Conservation (phyloP, 1,140 invertebrate species). For the Drosophila carrolli region DNA sequence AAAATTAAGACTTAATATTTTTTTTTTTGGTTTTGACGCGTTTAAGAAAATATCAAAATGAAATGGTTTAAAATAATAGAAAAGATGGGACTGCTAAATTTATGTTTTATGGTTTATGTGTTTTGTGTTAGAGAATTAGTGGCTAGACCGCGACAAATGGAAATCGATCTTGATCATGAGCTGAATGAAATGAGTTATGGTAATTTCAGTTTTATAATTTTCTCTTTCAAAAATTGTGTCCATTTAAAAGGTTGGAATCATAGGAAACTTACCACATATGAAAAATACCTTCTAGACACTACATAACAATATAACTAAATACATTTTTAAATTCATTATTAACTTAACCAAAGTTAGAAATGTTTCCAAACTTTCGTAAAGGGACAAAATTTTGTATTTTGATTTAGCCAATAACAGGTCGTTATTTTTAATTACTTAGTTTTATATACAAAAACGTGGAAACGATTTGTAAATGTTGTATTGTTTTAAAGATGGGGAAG, state of each 20-base stretch:
- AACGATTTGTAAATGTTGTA: conserved; percentile 36
- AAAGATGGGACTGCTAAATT: conserved; percentile 48
- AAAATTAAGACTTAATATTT: conserved; percentile 25
- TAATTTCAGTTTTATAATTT: conserved; percentile 8
- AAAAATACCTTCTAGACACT: background rate
- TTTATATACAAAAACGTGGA: conserved; percentile 75
- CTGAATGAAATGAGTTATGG: conserved; percentile 58
- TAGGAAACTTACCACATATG: conserved; percentile 42
- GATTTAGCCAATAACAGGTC: conserved; percentile 20
- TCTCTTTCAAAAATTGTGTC: conserved; percentile 53
- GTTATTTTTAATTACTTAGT: conserved; percentile 12
- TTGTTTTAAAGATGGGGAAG: conserved; percentile 24
- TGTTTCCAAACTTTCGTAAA: conserved; percentile 28
- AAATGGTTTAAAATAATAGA: conserved; percentile 32
- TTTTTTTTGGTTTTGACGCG: conserved; percentile 22
- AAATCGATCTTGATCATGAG: conserved; percentile 45
- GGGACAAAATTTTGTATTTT: conserved; percentile 59
- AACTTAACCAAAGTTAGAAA: background rate
- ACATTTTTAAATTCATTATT: background rate
- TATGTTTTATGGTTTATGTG: conserved; percentile 52
- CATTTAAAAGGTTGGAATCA: conserved; percentile 40
- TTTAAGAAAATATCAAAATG: conserved; percentile 25
- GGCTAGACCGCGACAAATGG: conserved; percentile 1
- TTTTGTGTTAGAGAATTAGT: conserved; percentile 14
- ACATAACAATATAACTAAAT: background rate